Evolutionary conservation across 2,888 invertebrate species (phyloP).

Genomic region (Dasysyrphus albostriatus): DNA sequence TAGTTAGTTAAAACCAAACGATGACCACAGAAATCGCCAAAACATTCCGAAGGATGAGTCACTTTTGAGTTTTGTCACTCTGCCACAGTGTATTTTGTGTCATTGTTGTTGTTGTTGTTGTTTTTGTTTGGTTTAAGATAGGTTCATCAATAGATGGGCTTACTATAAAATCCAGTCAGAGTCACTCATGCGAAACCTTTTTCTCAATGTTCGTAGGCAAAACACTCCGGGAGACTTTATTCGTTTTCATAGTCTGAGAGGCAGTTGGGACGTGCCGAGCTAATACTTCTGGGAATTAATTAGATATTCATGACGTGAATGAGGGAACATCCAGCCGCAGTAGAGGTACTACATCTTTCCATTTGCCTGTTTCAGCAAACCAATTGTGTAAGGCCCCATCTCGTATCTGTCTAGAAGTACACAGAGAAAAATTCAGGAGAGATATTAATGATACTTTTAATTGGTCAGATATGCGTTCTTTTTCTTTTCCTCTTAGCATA

Average conservation of each 20-base stretch:
- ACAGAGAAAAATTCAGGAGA: not conserved
- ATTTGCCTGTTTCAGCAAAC: conserved; percentile 25
- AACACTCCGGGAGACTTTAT: not conserved
- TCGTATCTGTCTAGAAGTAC: conserved; percentile 9
- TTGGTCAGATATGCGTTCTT: too few relatives aligned
- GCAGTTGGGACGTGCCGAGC: conserved; percentile 70
- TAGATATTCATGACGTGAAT: conserved; percentile 75
- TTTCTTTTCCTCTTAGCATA: too few relatives aligned
- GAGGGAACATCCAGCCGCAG: conserved; percentile 59
- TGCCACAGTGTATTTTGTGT: conserved; percentile 5
- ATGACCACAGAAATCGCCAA: conserved; percentile 9
- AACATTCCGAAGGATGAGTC: conserved; percentile 4
- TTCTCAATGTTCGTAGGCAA: conserved; percentile 4
- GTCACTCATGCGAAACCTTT: conserved; percentile 53
- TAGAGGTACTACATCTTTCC: conserved; percentile 49
- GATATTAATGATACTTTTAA: not conserved
- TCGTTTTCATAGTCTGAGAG: conserved; percentile 40
- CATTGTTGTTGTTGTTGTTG: conserved; percentile 15
- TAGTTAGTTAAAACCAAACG: conserved; percentile 35
- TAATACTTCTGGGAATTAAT: conserved; percentile 74
- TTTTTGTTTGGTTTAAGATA: conserved; percentile 34
- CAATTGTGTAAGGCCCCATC: conserved; percentile 5
- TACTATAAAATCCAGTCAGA: conserved; percentile 4
- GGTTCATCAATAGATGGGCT: conserved; percentile 54
- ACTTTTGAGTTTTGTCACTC: conserved; percentile 28